Evolutionary conservation across 2,797 vertebrate genomes (phyloP).

Genomic region (Selene dorsalis): DNA sequence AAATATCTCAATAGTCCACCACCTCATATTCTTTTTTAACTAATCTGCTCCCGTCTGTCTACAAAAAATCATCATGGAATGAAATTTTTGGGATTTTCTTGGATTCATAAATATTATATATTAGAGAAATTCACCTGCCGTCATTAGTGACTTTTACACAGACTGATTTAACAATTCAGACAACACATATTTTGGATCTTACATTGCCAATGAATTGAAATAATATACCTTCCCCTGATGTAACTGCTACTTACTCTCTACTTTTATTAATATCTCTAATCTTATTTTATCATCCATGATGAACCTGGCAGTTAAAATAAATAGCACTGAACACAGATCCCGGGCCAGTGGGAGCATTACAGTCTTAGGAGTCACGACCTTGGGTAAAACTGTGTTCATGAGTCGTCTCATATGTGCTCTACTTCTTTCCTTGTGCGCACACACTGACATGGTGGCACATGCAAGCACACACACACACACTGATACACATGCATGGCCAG

Average conservation of each 20-base stretch:
- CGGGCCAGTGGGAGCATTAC: constrained; percentile 45
- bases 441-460: constrained; percentile 56
- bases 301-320: constrained; percentile 53
- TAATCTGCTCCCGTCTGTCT: not conserved
- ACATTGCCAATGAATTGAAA: constrained; percentile 30
- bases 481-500: constrained; percentile 53
- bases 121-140: not conserved
- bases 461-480: constrained; percentile 55
- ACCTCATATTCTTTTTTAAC: not conserved
- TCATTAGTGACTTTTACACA: not conserved
- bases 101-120: constrained; percentile 12
- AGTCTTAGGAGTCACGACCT: constrained; percentile 68
- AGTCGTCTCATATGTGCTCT: constrained; percentile 72
- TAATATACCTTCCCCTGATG: constrained; percentile 22
- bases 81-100: not conserved
- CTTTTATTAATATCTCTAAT: constrained; percentile 40
- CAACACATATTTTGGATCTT: constrained; percentile 11
- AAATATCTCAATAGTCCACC: not conserved
- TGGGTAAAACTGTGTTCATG: constrained; percentile 50
- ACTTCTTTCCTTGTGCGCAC: constrained; percentile 49
- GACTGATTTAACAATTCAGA: not conserved
- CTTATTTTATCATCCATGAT: constrained; percentile 43
- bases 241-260: not conserved
- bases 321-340: constrained; percentile 37
- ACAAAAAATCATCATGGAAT: not conserved